Evolutionary conservation across 1,140 invertebrate genomes (phyloP).

Genomic region (Heliothis virescens): DNA sequence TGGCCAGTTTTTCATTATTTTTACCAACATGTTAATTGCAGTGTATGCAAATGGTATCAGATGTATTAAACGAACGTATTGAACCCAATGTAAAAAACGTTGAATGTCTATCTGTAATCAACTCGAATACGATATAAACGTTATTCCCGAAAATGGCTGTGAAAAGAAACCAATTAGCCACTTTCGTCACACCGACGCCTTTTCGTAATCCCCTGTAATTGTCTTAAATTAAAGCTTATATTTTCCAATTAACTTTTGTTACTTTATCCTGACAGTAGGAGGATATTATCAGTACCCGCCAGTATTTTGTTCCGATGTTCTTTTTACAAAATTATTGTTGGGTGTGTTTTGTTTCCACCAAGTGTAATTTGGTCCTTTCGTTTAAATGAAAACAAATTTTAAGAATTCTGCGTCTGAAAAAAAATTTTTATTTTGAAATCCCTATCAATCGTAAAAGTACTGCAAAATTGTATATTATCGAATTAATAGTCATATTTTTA

Average conservation of each 20-base stretch:
- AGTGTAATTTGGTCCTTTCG: too few relatives aligned
- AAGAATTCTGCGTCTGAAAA: too few relatives aligned
- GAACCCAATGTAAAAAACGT: not conserved
- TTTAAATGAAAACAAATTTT: too few relatives aligned
- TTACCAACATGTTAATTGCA: too few relatives aligned
- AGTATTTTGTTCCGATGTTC: not conserved
- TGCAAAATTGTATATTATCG: too few relatives aligned
- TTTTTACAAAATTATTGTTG: not conserved
- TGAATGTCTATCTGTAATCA: not conserved
- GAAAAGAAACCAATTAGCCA: conserved; percentile 10
- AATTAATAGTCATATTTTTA: not conserved
- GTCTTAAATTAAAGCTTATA: conserved; percentile 26
- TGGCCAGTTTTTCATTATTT: too few relatives aligned
- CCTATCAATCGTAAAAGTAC: too few relatives aligned
- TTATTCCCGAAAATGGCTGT: not conserved
- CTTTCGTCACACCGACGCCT: conserved; percentile 17
- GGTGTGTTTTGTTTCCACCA: too few relatives aligned
- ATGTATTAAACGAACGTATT: not conserved
- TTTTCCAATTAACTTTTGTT: conserved; percentile 40
- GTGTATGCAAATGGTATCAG: not conserved
- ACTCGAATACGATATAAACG: not conserved
- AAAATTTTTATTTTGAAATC: too few relatives aligned
- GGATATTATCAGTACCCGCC: not conserved
- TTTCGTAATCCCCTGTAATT: conserved; percentile 18
- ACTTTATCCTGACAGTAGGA: conserved; percentile 12